Conservation (phyloP, 1,140 invertebrate species). For the Varroa destructor region DNA sequence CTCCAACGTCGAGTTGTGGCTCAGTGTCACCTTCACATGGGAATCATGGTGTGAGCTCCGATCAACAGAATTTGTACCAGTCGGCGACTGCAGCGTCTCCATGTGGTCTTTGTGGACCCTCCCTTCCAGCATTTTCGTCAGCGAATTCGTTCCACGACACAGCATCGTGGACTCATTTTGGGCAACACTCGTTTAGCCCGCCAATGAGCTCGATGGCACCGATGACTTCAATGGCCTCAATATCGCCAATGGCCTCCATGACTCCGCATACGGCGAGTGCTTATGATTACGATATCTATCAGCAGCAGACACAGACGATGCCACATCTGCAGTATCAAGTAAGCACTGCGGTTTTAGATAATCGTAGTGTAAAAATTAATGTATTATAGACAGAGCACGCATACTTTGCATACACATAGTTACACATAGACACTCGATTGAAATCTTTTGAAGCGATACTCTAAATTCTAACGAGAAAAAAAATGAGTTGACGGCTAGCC, state of each 20-base stretch:
- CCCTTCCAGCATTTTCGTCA: neutral
- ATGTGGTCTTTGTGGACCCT: too few species aligned
- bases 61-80: neutral
- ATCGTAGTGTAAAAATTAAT: too few species aligned
- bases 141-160: constrained; percentile 10
- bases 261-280: neutral
- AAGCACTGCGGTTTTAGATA: neutral
- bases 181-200: neutral
- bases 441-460: too few species aligned
- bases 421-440: too few species aligned
- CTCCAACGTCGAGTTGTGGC: too few species aligned
- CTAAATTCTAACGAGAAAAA: too few species aligned
- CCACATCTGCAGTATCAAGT: constrained; percentile 13
- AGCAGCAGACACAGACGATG: neutral
- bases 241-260: too few species aligned
- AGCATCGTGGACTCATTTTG: constrained; percentile 12
- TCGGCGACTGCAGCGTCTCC: neutral
- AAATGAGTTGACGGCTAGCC: too few species aligned
- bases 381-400: too few species aligned
- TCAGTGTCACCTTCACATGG: too few species aligned
- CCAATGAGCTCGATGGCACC: neutral
- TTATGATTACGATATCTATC: constrained; percentile 18
- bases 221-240: too few species aligned
- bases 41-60: neutral
- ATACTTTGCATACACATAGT: too few species aligned